A percentile compares a stretch with the other conserved stretches of the same genome.
phyloP scores from a whole-genome alignment of 23 tunicate genomes.

The Clavelina lepadiformis region DNA sequence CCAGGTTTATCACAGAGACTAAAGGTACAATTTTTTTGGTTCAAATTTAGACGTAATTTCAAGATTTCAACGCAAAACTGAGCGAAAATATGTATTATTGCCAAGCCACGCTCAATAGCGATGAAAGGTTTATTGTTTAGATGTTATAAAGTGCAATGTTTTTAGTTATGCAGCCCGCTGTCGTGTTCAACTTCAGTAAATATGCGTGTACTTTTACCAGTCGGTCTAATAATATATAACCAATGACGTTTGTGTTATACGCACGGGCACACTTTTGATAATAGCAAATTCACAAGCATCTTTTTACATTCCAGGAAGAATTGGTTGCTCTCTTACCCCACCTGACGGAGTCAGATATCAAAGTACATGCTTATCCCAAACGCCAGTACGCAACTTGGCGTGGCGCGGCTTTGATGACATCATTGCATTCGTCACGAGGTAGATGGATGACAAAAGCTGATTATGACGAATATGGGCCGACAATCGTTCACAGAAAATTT shows the following conservation, averaged over 20 bases:
- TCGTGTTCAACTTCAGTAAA: not conserved
- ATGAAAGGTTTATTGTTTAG: too few relatives aligned
- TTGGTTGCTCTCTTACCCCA: slow-evolving; percentile 8
- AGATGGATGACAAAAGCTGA: slow-evolving; percentile 49
- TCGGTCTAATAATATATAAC: too few relatives aligned
- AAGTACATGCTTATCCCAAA: slow-evolving; percentile 37
- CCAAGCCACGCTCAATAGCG: too few relatives aligned
- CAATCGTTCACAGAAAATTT: slow-evolving; percentile 56
- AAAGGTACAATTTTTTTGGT: slow-evolving; percentile 21
- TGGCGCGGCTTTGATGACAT: slow-evolving; percentile 52
- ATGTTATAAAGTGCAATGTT: not conserved
- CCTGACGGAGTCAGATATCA: slow-evolving; percentile 2
- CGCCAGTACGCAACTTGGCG: slow-evolving; percentile 73
- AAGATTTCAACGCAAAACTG: not conserved
- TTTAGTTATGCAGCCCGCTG: not conserved
- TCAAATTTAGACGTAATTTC: too few relatives aligned
- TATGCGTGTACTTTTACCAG: too few relatives aligned
- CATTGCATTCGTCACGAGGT: slow-evolving; percentile 33
- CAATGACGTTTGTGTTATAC: too few relatives aligned
- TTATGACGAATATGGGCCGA: slow-evolving; percentile 50
- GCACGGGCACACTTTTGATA: too few relatives aligned
- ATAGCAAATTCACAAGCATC: too few relatives aligned
- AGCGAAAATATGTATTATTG: not conserved
- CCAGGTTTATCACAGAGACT: slow-evolving; percentile 42
- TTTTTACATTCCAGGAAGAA: slow-evolving; percentile 23